Evolutionary conservation across 2,797 vertebrate species (phyloP).

Genomic region (Acropternis orthonyx): DNA sequence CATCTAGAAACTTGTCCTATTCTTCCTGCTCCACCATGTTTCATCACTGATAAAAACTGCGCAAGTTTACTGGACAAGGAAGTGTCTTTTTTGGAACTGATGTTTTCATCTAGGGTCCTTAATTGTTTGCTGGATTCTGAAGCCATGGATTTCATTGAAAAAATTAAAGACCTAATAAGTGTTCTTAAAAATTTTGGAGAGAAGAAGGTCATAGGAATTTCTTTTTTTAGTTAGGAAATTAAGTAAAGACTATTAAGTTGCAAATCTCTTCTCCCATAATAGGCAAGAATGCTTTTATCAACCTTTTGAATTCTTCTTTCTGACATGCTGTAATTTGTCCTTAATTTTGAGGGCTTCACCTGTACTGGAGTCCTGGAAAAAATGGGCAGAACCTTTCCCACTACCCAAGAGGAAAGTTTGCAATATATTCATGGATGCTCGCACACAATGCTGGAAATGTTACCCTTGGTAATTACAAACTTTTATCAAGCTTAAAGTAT

Average conservation of each 20-base stretch:
- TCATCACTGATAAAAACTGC: neutral
- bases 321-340: neutral
- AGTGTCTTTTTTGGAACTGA: neutral
- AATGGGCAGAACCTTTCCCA: neutral
- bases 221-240: neutral
- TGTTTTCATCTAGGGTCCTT: neutral
- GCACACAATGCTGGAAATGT: neutral
- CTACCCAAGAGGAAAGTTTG: fast-evolving
- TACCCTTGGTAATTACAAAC: neutral
- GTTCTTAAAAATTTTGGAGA: neutral
- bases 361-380: neutral
- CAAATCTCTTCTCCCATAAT: neutral
- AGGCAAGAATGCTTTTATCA: neutral
- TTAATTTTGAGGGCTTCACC: neutral
- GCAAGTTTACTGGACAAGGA: neutral
- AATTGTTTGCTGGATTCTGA: neutral
- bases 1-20: fast-evolving
- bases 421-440: neutral
- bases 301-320: neutral
- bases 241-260: neutral
- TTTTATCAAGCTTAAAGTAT: neutral
- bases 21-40: neutral
- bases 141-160: neutral
- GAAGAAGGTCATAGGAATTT: fast-evolving
- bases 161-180: neutral